Conservation (phyloP, 2,113 vertebrate species). For the Spea bombifrons region DNA sequence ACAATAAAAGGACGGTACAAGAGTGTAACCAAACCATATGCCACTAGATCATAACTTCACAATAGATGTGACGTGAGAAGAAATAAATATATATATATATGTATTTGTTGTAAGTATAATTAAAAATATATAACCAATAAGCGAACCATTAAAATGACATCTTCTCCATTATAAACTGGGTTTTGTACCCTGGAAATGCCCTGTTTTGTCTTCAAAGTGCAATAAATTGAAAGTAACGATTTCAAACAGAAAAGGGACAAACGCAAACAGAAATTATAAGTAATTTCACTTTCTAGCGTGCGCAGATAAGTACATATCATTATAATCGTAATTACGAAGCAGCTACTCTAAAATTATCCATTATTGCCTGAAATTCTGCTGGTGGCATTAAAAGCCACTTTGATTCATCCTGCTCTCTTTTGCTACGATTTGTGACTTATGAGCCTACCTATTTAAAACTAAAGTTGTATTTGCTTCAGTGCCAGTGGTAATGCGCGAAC, state of each 20-base stretch:
- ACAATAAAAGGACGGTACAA: too few species aligned
- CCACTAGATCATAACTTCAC: too few species aligned
- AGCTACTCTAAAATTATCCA: conserved; percentile 45
- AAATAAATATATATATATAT: too few species aligned
- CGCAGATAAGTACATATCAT: conserved; percentile 45
- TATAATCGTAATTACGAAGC: conserved; percentile 45
- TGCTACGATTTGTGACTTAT: conserved; percentile 24
- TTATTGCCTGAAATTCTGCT: conserved; percentile 40
- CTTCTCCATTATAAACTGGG: background rate
- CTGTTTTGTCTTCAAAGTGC: conserved; percentile 8
- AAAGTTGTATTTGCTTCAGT: conserved; percentile 32
- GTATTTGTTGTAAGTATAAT: background rate
- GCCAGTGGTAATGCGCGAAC: conserved; percentile 27
- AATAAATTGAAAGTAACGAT: conserved; percentile 21
- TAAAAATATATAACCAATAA: background rate
- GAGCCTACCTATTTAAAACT: conserved; percentile 30
- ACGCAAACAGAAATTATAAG: conserved; percentile 46
- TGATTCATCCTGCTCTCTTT: conserved; percentile 13
- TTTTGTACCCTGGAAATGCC: background rate
- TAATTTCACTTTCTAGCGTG: conserved; percentile 31
- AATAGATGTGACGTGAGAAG: too few species aligned
- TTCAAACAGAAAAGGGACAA: conserved; percentile 35
- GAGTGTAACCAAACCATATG: too few species aligned
- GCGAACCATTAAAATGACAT: background rate
- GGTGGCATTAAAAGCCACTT: conserved; percentile 39